Evolutionary conservation across 1,140 invertebrate species (phyloP), one percentile per base, ranked within the genome.

Genomic region (Caenorhabditis briggsae): DNA sequence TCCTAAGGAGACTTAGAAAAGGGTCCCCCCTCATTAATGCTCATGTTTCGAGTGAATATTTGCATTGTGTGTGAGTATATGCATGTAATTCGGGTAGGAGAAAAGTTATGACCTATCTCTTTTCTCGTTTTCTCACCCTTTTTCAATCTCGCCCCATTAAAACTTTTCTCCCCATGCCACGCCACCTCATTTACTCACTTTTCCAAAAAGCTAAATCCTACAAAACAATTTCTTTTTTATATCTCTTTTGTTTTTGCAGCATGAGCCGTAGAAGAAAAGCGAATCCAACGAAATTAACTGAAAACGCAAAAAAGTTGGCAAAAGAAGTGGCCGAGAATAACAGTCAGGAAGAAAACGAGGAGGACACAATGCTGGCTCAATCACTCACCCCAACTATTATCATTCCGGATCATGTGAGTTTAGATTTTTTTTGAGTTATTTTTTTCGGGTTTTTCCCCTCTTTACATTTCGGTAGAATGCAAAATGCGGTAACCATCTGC

Each of bases 191-290:
- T 78, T 23, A 53, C 20, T 46, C 9, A 12, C 23, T 50, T 78
- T 5, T 20, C 16, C 64, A 70, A 3, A 64, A 64, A 25, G 50
- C 43, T 18, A 43, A 23, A 78, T 6, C 0, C 33, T 33, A 33
- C 33, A 33, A 33, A 33, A 33, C 33, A 33, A 33, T 33, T 33
- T 33, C 33, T 33, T 33, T 33, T 33, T 33, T 3, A 33, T 33
- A 33, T 33, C 33, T 2, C 33, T 18, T 50, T 33, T 84, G 48
- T 84, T 33, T 84, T 85, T 85, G 20, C 84, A 85, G 84, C 84
- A 85, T 85, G 84, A 85, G 84, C 84, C 61, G 84, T 85, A 64
- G 84, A 64, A 46, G 84, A 43, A 85, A 85, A 65, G 84, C 84
- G 14, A 85, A 85, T 58, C 84, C 84, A 25, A 85, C 84, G 16